phyloP scores from a whole-genome alignment of 2,888 invertebrate species.

The Ptychoptera albimana region DNA sequence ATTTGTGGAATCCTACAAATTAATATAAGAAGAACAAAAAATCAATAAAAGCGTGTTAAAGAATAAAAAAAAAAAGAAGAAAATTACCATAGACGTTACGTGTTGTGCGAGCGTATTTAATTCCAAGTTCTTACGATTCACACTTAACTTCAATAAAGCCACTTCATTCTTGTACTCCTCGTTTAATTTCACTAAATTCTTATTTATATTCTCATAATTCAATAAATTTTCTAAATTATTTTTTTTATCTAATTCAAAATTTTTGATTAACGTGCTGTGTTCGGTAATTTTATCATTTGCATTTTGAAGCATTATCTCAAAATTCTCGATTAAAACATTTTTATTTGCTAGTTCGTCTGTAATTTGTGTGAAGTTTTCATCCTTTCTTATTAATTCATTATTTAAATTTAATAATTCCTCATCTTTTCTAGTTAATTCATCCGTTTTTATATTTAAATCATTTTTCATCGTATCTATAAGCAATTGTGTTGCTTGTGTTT shows the following conservation, averaged over 20 bases:
- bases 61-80: neutral
- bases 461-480: too few species aligned
- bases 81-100: constrained; percentile 9
- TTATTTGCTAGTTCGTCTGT: neutral
- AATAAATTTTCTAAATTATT: too few species aligned
- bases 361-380: neutral
- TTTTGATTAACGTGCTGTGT: too few species aligned
- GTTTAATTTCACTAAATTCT: too few species aligned
- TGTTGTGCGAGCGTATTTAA: constrained; percentile 12
- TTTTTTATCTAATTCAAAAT: too few species aligned
- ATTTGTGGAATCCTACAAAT: neutral
- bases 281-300: neutral
- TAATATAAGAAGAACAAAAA: neutral
- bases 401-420: too few species aligned
- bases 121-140: constrained; percentile 13
- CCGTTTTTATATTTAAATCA: too few species aligned
- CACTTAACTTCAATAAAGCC: constrained; percentile 13
- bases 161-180: constrained; percentile 9
- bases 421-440: too few species aligned
- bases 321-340: constrained; percentile 1
- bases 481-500: too few species aligned
- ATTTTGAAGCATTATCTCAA: constrained; percentile 3
- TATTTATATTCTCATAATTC: too few species aligned
- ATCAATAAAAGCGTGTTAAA: too few species aligned
- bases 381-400: neutral